Evolutionary conservation across 2,797 vertebrate genomes (phyloP), one percentile per base, ranked within the genome.

Genomic region (Chrosomus eos): DNA sequence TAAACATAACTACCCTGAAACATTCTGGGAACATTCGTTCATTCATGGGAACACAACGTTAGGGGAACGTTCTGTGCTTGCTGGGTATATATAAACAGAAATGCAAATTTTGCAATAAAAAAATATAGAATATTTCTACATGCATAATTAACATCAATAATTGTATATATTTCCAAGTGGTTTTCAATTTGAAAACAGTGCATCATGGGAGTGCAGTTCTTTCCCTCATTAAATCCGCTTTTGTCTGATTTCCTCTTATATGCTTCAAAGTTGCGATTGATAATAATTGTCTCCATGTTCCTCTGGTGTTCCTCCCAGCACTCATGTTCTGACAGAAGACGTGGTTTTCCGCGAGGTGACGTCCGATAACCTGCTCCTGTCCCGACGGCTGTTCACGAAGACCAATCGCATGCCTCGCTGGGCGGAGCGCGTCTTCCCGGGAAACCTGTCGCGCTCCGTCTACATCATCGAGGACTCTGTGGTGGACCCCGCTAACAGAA

Each of bases 391-490:
- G 74, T 87, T 96, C 68, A 95, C 93, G 85, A 99, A 99, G 96
- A 99, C 98, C 93, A 99, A 98, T 90, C 96, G 97, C 68, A 93
- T 98, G 89, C 98, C 98, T 11, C 97, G 97, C 85, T 99, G 98
- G 98, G 97, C 97, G 0, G 97, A 99, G 91, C 91, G 91, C 19
- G 88, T 99, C 87, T 97, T 99, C 90, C 97, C 97, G 0, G 60
- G 93, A 18, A 97, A 97, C 31, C 96, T 98, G n/a, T 94, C 97
- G 58, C 97, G 96, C 89, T 97, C 90, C 0, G 97, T 98, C 81
- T 99, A 98, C 94, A 95, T 99, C 92, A 76, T 99, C 3, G 98
- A 99, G 93, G 98, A 99, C 92, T 98, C 98, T 45, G 92, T 99
- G 2, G 95, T 98, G 86, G 97, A 99, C 93, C 96, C 96, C 6